Conservation (phyloP, 2,113 vertebrate species). For the Centrocercus urophasianus region DNA sequence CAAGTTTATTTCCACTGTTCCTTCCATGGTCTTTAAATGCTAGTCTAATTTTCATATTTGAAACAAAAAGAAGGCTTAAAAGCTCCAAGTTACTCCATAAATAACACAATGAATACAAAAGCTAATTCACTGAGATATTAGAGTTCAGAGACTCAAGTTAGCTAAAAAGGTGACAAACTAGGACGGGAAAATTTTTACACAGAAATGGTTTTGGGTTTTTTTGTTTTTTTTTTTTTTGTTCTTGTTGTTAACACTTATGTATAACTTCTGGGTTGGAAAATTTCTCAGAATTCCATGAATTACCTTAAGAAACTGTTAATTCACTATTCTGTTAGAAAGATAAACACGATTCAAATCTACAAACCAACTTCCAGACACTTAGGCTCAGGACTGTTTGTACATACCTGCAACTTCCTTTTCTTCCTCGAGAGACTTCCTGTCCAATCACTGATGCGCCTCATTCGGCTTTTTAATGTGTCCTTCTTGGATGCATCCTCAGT, state of each 20-base stretch:
- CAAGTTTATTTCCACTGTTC: background rate
- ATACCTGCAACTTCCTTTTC: conserved; percentile 92
- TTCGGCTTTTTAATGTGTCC: conserved; percentile 87
- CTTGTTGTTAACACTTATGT: background rate
- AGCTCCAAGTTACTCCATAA: background rate
- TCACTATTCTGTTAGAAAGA: background rate
- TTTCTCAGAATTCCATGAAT: background rate
- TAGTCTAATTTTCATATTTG: background rate
- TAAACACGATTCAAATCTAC: background rate
- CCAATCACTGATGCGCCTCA: conserved; percentile 95
- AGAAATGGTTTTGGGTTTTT: background rate
- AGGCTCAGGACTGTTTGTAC: background rate
- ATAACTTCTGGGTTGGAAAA: background rate
- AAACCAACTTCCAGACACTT: background rate
- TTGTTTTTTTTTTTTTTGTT: background rate
- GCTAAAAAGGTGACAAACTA: background rate
- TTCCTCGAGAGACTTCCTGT: conserved; percentile 94
- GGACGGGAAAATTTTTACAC: background rate
- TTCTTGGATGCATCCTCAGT: conserved; percentile 83
- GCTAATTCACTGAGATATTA: background rate
- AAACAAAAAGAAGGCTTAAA: background rate
- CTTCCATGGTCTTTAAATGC: background rate
- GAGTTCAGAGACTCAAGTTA: background rate
- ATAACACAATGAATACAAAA: background rate
- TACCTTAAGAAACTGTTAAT: background rate